Evolutionary conservation across 2,113 vertebrate genomes (phyloP).

Genomic region (Acrocephalus kingi): DNA sequence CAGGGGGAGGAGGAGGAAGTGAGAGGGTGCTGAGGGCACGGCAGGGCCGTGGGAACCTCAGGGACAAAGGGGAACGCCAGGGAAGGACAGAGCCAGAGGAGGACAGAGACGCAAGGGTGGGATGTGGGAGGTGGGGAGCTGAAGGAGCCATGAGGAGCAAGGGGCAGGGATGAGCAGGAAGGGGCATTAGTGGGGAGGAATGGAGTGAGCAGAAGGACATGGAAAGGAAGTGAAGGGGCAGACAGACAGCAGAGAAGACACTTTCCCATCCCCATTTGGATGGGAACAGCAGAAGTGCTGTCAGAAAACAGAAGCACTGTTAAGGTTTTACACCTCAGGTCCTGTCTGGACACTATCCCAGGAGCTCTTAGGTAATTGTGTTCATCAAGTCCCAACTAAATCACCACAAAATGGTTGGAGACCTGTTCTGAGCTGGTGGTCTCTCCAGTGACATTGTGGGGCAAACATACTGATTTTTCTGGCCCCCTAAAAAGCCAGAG

Average conservation of each 20-base stretch:
- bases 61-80: not conserved
- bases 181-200: not conserved
- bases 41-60: conserved; percentile 1
- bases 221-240: not conserved
- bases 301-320: not conserved
- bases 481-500: not conserved
- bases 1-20: not conserved
- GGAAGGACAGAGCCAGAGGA: not conserved
- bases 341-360: not conserved
- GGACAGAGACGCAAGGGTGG: not conserved
- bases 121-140: not conserved
- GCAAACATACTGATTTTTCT: not conserved
- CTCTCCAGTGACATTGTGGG: not conserved
- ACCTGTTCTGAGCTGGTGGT: not conserved
- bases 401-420: not conserved
- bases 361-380: not conserved
- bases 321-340: not conserved
- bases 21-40: not conserved
- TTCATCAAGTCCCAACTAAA: not conserved
- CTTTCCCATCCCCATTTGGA: not conserved
- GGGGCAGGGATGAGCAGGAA: not conserved
- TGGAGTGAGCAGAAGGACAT: not conserved
- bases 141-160: not conserved
- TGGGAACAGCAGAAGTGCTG: not conserved
- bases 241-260: not conserved